These are phyloP conservation scores for Tyrophagus putrescentiae DNA, from an alignment of 1,140 invertebrate species.

Conservation along the genomic window DNA sequence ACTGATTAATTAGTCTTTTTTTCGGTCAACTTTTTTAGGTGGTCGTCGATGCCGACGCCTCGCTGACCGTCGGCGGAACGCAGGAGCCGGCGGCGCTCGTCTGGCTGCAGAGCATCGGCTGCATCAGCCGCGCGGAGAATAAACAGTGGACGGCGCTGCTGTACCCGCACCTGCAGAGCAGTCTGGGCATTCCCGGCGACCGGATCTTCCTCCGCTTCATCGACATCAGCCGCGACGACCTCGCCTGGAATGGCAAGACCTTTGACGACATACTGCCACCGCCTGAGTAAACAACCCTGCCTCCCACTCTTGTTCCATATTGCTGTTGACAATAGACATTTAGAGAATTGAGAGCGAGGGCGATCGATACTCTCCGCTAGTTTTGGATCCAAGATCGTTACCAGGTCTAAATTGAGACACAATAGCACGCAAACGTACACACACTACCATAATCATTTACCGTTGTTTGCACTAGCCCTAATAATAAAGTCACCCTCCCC, in stretches of 20 bases:
- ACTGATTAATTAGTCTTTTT: background rate
- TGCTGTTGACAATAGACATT: too few relatives aligned
- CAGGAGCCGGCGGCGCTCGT: constrained; percentile 44
- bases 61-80: constrained; percentile 46
- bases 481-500: too few relatives aligned
- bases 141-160: constrained; percentile 46
- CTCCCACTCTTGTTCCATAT: too few relatives aligned
- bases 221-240: constrained; percentile 7
- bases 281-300: background rate
- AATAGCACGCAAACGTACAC: too few relatives aligned
- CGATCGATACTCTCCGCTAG: too few relatives aligned
- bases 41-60: constrained; percentile 41
- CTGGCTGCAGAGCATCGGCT: constrained; percentile 46
- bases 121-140: constrained; percentile 45
- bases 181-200: constrained; percentile 39
- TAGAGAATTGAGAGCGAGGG: too few relatives aligned
- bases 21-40: constrained; percentile 29
- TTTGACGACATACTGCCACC: constrained; percentile 15
- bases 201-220: constrained; percentile 5
- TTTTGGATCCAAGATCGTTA: too few relatives aligned
- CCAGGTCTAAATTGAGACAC: too few relatives aligned
- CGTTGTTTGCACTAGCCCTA: too few relatives aligned
- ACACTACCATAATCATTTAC: too few relatives aligned
- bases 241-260: constrained; percentile 9
- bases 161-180: constrained; percentile 41